Base-by-base conservation (phyloP, 1,140 invertebrate species). In the Neotoxoptera formosana region DNA sequence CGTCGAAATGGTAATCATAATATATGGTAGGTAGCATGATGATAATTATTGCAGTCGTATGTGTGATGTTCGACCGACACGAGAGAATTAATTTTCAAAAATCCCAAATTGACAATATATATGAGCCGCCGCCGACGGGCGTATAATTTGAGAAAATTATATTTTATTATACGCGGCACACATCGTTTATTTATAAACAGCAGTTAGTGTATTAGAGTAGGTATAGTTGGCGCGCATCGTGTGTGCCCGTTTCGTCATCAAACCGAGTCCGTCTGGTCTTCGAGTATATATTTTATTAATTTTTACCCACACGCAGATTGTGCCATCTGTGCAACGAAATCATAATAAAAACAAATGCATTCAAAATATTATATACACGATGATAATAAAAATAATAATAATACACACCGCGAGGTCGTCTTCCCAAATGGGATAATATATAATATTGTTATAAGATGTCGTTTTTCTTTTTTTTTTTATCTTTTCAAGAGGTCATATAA, bases 291-390 rank as follows among this genome's bases (percentile, higher is more conserved):
- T n/a, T n/a, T 86, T 86, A 41, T 41, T 86, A 86, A 86, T 86
- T 86, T 86, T 45, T 86, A 86, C 83, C 83, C 36, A 86, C 83
- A 45, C 83, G 83, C 83, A 86, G 83, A 86, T 86, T 86, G 83
- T 86, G 83, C 83, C 83, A 86, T 86, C 83, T 86, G 83, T 86
- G 83, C 36, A 86, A 86, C 23, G 36, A 86, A 86, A 86, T 86
- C 83, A 86, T 86, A 86, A 86, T 86, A 86, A 86, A 86, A 45
- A 45, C 83, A 86, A 86, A 45, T 45, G 83, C 36, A 86, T 86
- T 45, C 36, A 76, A 76, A 76, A 45, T 34, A n/a, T n/a, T n/a
- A n/a, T n/a, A 34, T 41, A 83, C 81, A 83, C 81, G 21, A 83
- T 23, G 23, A 36, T 81, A 76, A 30, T 67, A 67, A 8, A n/a